Conservation (phyloP, 2,797 vertebrate species). For the Falco peregrinus region DNA sequence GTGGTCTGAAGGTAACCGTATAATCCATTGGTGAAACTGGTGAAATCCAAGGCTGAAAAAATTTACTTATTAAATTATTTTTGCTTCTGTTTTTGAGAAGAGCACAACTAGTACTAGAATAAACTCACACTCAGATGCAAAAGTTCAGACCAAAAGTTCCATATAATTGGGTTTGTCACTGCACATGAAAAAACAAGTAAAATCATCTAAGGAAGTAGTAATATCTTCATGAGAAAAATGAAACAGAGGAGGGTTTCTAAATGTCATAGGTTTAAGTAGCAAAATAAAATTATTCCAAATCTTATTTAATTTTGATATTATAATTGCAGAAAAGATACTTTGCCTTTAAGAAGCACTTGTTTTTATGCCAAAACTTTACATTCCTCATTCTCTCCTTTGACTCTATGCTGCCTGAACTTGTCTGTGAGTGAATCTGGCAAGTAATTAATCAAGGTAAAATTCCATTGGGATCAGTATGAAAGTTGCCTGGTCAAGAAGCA, state of each 20-base stretch:
- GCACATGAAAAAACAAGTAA: neutral
- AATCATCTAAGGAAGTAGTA: neutral
- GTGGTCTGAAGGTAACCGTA: conserved; percentile 47
- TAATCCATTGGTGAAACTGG: conserved; percentile 41
- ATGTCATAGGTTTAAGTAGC: neutral
- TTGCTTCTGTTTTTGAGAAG: conserved; percentile 44
- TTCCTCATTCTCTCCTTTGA: conserved; percentile 15
- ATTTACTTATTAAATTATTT: conserved; percentile 29
- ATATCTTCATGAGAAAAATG: neutral
- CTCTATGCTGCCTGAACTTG: conserved; percentile 39
- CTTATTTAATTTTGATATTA: neutral
- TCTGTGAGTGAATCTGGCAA: conserved; percentile 17
- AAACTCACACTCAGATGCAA: conserved; percentile 30
- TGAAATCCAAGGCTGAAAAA: conserved; percentile 35
- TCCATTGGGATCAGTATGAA: neutral
- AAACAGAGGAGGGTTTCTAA: neutral
- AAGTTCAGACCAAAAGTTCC: neutral
- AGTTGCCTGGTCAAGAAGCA: neutral
- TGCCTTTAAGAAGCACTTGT: conserved; percentile 16
- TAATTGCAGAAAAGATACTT: neutral
- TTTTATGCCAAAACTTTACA: neutral
- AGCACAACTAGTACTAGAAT: neutral
- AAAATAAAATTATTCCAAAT: neutral
- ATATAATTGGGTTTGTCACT: neutral
- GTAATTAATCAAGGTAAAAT: conserved; percentile 32